Conservation (phyloP, 2,888 invertebrate species). For the Hirtodrosophila confusa region DNA sequence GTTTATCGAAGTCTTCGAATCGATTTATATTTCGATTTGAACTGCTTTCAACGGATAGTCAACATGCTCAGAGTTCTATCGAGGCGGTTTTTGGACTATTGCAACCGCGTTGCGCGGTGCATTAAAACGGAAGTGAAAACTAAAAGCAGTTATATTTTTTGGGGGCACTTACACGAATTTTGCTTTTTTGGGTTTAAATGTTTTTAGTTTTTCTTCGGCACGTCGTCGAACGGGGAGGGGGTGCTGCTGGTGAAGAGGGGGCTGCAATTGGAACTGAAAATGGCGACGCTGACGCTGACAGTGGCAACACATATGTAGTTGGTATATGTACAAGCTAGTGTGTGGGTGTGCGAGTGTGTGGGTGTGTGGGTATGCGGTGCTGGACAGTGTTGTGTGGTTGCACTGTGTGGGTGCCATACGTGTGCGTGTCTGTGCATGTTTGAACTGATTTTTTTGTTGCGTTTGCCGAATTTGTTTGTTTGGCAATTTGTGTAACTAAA, state of each 20-base stretch:
- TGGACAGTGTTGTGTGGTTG: slow-evolving; percentile 31
- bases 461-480: slow-evolving; percentile 67
- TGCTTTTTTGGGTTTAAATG: slow-evolving; percentile 22
- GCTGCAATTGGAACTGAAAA: slow-evolving; percentile 29
- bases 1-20: no score
- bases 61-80: slow-evolving; percentile 27
- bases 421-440: slow-evolving; percentile 6
- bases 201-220: slow-evolving; percentile 53
- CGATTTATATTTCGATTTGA: background rate
- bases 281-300: slow-evolving; percentile 17
- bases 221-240: slow-evolving; percentile 21
- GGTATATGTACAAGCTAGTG: slow-evolving; percentile 17
- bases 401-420: slow-evolving; percentile 28
- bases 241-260: background rate
- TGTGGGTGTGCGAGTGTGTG: slow-evolving; percentile 4
- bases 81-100: slow-evolving; percentile 26
- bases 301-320: slow-evolving; percentile 1
- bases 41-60: slow-evolving; percentile 4
- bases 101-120: slow-evolving; percentile 59
- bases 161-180: slow-evolving; percentile 60
- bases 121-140: slow-evolving; percentile 75
- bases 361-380: background rate
- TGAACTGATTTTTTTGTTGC: slow-evolving; percentile 24
- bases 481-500: slow-evolving; percentile 78
- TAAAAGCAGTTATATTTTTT: slow-evolving; percentile 75